These are phyloP conservation scores for Drosophila miranda DNA, from an alignment of 1,140 invertebrate species.

Conservation along the genomic window DNA sequence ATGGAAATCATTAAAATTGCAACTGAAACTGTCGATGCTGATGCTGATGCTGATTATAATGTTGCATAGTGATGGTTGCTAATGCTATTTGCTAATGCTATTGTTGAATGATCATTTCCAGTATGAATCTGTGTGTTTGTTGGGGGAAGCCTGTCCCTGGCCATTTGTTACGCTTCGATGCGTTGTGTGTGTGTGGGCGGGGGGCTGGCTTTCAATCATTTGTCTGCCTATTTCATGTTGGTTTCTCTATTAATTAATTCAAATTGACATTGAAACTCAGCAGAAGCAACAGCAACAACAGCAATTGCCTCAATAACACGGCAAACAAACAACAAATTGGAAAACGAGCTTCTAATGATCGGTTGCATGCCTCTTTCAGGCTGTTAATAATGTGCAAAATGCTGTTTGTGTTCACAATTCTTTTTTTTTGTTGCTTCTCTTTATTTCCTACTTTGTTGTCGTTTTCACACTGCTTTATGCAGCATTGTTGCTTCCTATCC, in stretches of 20 bases:
- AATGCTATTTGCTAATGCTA: slow-evolving; percentile 30
- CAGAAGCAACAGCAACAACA: slow-evolving; percentile 42
- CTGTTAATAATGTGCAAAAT: slow-evolving; percentile 77
- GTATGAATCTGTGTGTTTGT: slow-evolving; percentile 2
- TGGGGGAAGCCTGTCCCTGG: slow-evolving; percentile 11
- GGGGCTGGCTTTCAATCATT: no score
- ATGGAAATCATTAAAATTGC: slow-evolving; percentile 72
- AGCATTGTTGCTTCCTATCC: slow-evolving; percentile 41
- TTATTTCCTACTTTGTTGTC: slow-evolving; percentile 29
- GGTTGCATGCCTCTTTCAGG: slow-evolving; percentile 65
- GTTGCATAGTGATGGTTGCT: slow-evolving; percentile 6
- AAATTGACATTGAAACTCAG: slow-evolving; percentile 74
- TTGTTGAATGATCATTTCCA: slow-evolving; percentile 65
- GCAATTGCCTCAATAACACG: slow-evolving; percentile 25
- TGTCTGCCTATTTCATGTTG: slow-evolving; percentile 44
- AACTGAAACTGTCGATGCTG: slow-evolving; percentile 44
- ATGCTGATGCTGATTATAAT: slow-evolving; percentile 40
- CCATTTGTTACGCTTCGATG: slow-evolving; percentile 67
- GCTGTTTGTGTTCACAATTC: slow-evolving; percentile 73
- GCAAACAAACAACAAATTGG: slow-evolving; percentile 59
- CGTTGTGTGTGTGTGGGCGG: slow-evolving; percentile 9
- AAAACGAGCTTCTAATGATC: slow-evolving; percentile 75
- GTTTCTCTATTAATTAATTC: slow-evolving; percentile 72
- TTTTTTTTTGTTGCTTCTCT: slow-evolving; percentile 39
- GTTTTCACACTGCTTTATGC: slow-evolving; percentile 35